phyloP scores from a whole-genome alignment of 2,113 vertebrate genomes.

The Acanthochromis polyacanthus region DNA sequence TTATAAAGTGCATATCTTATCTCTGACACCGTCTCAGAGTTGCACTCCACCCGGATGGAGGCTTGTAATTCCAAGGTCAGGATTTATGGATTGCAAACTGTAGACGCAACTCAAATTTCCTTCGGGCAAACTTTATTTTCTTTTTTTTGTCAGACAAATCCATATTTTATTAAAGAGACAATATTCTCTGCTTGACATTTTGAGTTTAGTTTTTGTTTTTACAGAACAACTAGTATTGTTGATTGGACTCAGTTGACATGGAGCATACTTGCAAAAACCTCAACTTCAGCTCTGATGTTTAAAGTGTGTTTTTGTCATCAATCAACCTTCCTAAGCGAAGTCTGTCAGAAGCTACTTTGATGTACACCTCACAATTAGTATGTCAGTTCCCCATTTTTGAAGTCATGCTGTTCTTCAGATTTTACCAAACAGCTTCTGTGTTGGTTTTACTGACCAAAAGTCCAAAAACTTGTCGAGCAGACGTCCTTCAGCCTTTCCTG shows the following conservation, averaged over 20 bases:
- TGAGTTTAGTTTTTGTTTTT: constrained; percentile 19
- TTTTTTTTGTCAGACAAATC: constrained; percentile 45
- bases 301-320: not conserved
- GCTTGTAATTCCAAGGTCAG: constrained; percentile 37
- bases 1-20: not conserved
- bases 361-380: constrained; percentile 14
- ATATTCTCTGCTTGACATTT: constrained; percentile 49
- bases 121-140: constrained; percentile 8
- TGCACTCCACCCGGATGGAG: constrained; percentile 4
- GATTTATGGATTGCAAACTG: constrained; percentile 50
- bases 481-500: not conserved
- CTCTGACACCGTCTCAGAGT: constrained; percentile 11
- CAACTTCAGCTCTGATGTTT: not conserved
- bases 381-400: not conserved
- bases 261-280: constrained; percentile 12
- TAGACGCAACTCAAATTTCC: constrained; percentile 36
- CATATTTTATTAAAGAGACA: constrained; percentile 63
- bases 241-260: constrained; percentile 23
- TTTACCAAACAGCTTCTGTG: not conserved
- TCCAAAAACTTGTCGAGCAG: not conserved
- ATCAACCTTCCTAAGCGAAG: constrained; percentile 13
- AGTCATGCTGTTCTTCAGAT: constrained; percentile 4
- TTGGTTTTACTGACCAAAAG: not conserved
- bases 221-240: not conserved
- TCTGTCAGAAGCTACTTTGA: constrained; percentile 25